Evolutionary conservation across 2,888 invertebrate species (phyloP).

Genomic region (Cheiracanthium punctorium): DNA sequence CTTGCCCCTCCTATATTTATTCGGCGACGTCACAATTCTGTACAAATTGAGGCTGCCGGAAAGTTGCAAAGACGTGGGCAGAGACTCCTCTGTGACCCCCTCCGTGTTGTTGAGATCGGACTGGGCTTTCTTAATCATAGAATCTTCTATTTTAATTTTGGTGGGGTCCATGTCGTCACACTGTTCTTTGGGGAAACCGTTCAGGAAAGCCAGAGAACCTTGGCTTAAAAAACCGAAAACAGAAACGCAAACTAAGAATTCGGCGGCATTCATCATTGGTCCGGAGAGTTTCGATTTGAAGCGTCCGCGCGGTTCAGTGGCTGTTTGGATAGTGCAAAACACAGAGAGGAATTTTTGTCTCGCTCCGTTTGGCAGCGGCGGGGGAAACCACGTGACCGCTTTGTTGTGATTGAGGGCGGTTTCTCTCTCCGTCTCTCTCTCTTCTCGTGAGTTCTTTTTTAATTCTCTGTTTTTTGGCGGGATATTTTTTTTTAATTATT

Average conservation of each 20-base stretch:
- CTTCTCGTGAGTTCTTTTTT: too few species aligned
- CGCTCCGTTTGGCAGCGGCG: conserved; percentile 63
- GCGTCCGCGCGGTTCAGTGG: conserved; percentile 49
- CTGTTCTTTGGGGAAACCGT: conserved; percentile 60
- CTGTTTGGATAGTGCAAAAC: conserved; percentile 60
- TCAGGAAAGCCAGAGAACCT: conserved; percentile 35
- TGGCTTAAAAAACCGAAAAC: background rate
- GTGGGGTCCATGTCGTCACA: conserved; percentile 64
- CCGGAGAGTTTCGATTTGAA: conserved; percentile 17
- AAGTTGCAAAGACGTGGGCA: conserved; percentile 33
- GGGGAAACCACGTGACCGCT: conserved; percentile 53
- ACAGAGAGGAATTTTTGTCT: conserved; percentile 52
- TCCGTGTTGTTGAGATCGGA: conserved; percentile 31
- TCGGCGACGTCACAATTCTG: conserved; percentile 40
- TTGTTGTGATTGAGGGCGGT: conserved; percentile 60
- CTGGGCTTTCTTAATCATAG: background rate
- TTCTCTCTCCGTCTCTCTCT: background rate
- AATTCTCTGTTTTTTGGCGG: too few species aligned
- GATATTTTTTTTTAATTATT: too few species aligned
- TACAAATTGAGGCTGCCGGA: conserved; percentile 53
- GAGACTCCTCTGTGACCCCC: conserved; percentile 32
- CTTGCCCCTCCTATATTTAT: conserved; percentile 47
- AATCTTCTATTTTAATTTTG: conserved; percentile 40
- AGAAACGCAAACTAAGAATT: conserved; percentile 11
- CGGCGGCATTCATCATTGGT: conserved; percentile 49